Conservation (phyloP, 2,113 vertebrate species). For the Pedionomus torquatus region DNA sequence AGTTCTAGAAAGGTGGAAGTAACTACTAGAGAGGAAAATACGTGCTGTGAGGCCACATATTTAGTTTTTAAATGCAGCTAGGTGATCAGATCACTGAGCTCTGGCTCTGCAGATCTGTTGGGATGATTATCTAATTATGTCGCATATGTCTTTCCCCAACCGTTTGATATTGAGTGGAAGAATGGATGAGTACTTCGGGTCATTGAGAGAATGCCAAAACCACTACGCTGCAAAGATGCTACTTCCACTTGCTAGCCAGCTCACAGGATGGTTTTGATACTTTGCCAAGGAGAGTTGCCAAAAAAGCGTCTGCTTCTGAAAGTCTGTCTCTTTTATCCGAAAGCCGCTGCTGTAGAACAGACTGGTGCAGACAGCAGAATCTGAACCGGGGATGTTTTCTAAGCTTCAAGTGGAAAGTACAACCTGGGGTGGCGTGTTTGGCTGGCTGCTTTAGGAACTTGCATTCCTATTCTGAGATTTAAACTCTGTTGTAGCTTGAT, state of each 20-base stretch:
- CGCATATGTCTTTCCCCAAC: not conserved
- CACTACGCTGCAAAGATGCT: slow-evolving; percentile 38
- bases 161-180: not conserved
- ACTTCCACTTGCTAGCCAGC: slow-evolving; percentile 7
- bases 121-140: slow-evolving; percentile 4
- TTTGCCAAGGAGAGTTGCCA: slow-evolving; percentile 35
- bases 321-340: slow-evolving; percentile 11
- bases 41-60: not conserved
- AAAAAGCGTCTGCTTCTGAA: not conserved
- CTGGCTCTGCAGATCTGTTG: not conserved
- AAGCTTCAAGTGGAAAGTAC: not conserved
- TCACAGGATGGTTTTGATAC: not conserved
- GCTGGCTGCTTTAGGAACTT: not conserved
- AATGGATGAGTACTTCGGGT: slow-evolving; percentile 14
- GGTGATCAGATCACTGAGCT: not conserved
- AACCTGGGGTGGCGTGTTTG: not conserved
- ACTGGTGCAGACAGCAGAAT: not conserved
- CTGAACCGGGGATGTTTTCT: not conserved
- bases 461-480: not conserved
- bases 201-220: slow-evolving; percentile 33
- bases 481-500: not conserved
- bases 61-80: not conserved
- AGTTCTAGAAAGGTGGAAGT: not conserved
- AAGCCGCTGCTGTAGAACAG: not conserved
- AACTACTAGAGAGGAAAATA: not conserved